phyloP scores from a whole-genome alignment of 2,113 vertebrate species.

The Mystacornis crossleyi region DNA sequence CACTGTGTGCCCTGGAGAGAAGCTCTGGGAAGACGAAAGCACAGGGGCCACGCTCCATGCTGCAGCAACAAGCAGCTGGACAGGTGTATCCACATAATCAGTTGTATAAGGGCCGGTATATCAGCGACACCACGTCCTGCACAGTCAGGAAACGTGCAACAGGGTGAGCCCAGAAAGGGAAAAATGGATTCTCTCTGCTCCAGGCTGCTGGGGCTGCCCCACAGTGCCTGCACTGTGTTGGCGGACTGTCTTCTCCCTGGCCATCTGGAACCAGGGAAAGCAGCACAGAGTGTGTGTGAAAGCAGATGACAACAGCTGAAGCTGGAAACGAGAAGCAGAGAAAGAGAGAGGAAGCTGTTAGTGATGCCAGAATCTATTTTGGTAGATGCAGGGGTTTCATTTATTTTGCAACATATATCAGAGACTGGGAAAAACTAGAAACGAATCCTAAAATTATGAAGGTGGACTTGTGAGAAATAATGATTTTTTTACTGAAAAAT shows the following conservation, averaged over 20 bases:
- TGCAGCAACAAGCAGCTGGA: neutral
- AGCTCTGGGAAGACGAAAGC: neutral
- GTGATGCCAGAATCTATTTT: neutral
- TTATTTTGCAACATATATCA: neutral
- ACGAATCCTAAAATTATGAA: neutral
- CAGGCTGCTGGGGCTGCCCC: neutral
- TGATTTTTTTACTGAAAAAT: neutral
- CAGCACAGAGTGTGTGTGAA: neutral
- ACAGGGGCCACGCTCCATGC: neutral
- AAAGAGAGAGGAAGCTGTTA: neutral
- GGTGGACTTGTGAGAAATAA: neutral
- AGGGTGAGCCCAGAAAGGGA: neutral
- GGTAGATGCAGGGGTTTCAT: neutral
- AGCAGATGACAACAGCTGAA: constrained; percentile 35
- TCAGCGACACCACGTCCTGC: neutral
- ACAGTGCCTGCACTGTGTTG: neutral
- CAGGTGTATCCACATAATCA: neutral
- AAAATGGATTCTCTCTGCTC: neutral
- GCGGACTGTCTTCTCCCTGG: neutral
- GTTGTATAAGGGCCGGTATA: neutral
- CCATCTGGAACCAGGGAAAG: neutral
- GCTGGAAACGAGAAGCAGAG: neutral
- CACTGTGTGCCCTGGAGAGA: neutral
- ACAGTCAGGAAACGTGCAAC: rapidly evolving
- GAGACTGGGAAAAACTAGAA: neutral